Percentiles rank a stretch among this genome's conserved stretches.
These are phyloP conservation scores for Sepioteuthis lessoniana DNA, from an alignment of 2,888 invertebrate species.

Conservation along the genomic window DNA sequence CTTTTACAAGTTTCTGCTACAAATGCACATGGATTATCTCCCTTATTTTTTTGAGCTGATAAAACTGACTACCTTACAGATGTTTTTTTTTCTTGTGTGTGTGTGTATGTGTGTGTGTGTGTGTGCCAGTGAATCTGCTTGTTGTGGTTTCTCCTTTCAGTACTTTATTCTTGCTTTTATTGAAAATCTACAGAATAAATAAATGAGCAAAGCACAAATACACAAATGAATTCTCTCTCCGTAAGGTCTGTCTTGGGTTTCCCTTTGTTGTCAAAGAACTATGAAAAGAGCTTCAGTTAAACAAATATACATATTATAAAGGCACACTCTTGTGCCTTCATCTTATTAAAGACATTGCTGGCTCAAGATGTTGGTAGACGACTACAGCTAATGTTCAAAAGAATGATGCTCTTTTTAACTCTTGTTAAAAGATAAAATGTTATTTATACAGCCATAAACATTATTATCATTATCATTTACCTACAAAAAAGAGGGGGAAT, in stretches of 20 bases:
- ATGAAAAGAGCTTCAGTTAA: slow-evolving; percentile 33
- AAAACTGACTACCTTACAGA: background rate
- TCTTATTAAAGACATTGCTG: slow-evolving; percentile 33
- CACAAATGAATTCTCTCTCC: slow-evolving; percentile 17
- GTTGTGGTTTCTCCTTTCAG: background rate
- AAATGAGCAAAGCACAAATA: background rate
- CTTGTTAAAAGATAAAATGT: background rate
- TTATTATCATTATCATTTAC: no score
- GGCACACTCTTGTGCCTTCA: background rate
- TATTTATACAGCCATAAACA: background rate
- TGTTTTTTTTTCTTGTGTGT: background rate
- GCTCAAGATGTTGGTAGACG: background rate
- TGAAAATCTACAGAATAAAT: background rate
- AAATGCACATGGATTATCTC: no score
- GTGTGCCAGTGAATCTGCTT: background rate
- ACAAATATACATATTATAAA: background rate
- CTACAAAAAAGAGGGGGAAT: no score
- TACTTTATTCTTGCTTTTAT: background rate
- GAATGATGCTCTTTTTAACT: background rate
- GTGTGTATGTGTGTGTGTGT: no score
- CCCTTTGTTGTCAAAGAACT: slow-evolving; percentile 4
- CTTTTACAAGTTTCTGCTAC: no score
- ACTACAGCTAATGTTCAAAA: background rate
- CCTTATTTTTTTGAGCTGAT: no score
- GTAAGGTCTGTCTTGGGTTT: background rate